Base-by-base conservation (phyloP, 2,113 vertebrate species). In the Neolamprologus fasciatus region DNA sequence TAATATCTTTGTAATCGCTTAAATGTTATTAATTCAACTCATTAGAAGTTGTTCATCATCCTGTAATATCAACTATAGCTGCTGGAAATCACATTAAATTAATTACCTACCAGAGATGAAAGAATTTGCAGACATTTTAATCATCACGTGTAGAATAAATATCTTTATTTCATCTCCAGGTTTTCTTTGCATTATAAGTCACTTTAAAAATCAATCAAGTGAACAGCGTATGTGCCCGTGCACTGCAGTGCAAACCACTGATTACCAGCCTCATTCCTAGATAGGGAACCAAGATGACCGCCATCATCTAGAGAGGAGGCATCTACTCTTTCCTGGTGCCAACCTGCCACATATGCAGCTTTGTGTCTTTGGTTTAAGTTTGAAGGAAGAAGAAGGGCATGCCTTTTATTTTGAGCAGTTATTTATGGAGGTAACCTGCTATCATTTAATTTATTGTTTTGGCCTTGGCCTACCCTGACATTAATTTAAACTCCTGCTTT, bases 1-100 rank as follows among this genome's bases (percentile, higher is more conserved):
- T 21, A 68, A 68, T 68, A 68, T 68, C 33, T 66, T 66, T 66
- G 33, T 66, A 66, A 66, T n/a, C 10, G 0, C 33, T 66, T 66
- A 66, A 37, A n/a, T 8, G 33, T 37, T 37, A n/a, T 37, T 66
- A 37, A 37, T n/a, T 66, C 0, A 61, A 61, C 0, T 61, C 57
- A 31, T 61, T 61, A 61, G 4, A 66, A 66, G 33, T 66, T 7
- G 6, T n/a, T 12, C 33, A 66, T 66, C 61, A 66, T n/a, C 17
- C 10, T 66, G 3, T 35, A 66, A 37, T 37, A 37, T 3, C 61
- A 37, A 66, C 61, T 63, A n/a, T n/a, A 66, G 17, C 31, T 66
- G 17, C 61, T 66, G 31, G 2, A 40, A 68, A 40, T 68, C 63
- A 26, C n/a, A 71, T 71, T 16, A 45, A 68, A 71, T 40, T 21